Conservation (phyloP, 2,797 vertebrate species). For the Peromyscus attwateri region DNA sequence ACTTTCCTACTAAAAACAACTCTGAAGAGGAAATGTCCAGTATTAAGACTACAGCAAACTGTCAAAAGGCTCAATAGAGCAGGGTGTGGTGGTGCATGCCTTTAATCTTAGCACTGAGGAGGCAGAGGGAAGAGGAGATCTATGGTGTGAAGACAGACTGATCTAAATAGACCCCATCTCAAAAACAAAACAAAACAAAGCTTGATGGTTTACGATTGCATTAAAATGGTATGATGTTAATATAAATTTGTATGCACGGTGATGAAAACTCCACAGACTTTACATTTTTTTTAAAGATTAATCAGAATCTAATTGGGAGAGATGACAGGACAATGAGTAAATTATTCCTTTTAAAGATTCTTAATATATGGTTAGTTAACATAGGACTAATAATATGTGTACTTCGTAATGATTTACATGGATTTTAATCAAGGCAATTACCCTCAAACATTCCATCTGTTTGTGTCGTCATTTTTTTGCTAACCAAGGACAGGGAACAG, state of each 20-base stretch:
- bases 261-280: background rate
- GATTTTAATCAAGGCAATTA: background rate
- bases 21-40: background rate
- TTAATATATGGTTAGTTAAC: background rate
- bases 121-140: background rate
- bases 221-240: background rate
- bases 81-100: accelerated
- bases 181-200: background rate
- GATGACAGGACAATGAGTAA: background rate
- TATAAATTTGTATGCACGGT: background rate
- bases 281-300: background rate
- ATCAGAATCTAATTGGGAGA: background rate
- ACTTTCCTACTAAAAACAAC: background rate
- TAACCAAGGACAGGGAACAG: background rate
- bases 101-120: background rate
- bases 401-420: background rate
- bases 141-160: background rate
- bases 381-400: background rate
- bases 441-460: slow-evolving; percentile 1
- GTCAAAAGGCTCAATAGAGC: background rate
- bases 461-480: background rate
- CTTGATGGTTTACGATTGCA: background rate
- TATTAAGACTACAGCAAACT: background rate
- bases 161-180: background rate
- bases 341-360: slow-evolving; percentile 19